phyloP scores from a whole-genome alignment of 1,140 invertebrate genomes.

The Drosophila kikkawai region DNA sequence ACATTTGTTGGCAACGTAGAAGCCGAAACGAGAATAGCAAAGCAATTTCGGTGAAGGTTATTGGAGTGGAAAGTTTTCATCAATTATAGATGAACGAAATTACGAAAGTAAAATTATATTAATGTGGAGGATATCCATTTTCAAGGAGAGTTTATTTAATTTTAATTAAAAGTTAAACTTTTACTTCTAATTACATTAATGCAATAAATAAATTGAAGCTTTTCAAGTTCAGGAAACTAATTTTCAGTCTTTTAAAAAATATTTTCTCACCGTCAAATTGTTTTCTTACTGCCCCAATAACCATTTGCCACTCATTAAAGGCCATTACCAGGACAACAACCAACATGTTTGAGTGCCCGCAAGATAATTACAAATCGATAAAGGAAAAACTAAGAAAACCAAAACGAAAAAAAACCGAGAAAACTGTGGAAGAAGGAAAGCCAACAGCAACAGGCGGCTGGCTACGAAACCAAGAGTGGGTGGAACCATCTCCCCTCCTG shows the following conservation, averaged over 20 bases:
- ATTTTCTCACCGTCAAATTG: background rate
- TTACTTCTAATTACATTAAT: background rate
- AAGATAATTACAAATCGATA: conserved; percentile 75
- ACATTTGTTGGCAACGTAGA: conserved; percentile 14
- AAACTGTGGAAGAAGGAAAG: background rate
- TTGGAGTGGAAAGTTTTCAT: conserved; percentile 23
- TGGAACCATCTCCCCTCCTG: background rate
- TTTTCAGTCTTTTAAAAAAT: background rate
- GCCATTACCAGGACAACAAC: conserved; percentile 33
- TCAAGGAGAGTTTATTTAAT: background rate
- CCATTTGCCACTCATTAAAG: conserved; percentile 41
- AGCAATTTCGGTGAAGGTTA: conserved; percentile 15
- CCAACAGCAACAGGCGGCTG: conserved; percentile 26
- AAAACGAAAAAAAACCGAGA: background rate
- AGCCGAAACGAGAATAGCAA: conserved; percentile 20
- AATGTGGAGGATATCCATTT: conserved; percentile 2
- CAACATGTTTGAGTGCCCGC: conserved; percentile 17
- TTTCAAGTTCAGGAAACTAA: too few relatives aligned
- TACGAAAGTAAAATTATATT: conserved; percentile 6
- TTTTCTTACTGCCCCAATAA: conserved; percentile 5
- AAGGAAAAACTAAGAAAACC: conserved; percentile 9
- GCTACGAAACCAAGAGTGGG: background rate
- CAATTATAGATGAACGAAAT: conserved; percentile 16
- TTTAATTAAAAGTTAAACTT: background rate
- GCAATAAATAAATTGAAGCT: background rate